Base-by-base conservation (phyloP, 2,797 vertebrate genomes). In the Sebastes oblongus region DNA sequence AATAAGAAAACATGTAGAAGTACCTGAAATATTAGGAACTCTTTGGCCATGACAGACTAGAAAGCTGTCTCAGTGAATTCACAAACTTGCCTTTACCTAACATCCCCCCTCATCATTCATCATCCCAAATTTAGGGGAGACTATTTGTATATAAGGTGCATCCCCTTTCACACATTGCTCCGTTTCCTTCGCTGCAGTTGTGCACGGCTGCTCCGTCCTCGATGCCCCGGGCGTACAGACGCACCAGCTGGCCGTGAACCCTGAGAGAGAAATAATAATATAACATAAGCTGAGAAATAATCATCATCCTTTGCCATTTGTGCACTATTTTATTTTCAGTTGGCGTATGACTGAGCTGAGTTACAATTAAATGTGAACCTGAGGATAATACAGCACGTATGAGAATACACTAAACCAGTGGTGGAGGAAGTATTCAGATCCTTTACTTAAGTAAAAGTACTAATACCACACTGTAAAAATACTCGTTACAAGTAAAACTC, bases 201-300 rank as follows among this genome's bases (percentile, higher is more conserved):
- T 69, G 70, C 46, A 75, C 8, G 0, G 84, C 77, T 13, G 84
- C 69, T 72, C 74, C 56, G 0, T 95, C 92, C 80, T 96, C 95
- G 2, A 96, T 95, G 59, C 96, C 96, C 52, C 96, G 81, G 60
- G 96, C 95, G n/a, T 95, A 96, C 42, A 96, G 90, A 81, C 87
- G 94, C 11, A 96, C 94, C 83, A 96, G 76, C 92, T 96, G 96
- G 32, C 95, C 93, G 2, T 96, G 95, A 78, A 96, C 75, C 87
- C 95, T 96, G 66, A 65, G 24, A 81, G 14, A 42, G 6, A 42
- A 42, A 42, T 42, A 42, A 3, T 3, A 42, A 42, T 42, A 42
- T 3, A 42, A 42, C 1, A 42, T 42, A 42, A 42, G 39, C 14
- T 42, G 22, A 66, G 14, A 30, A 29, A 78, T 3, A 42, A 3